Evolutionary conservation across 2,797 vertebrate species (phyloP).

Genomic region (Gallinago nigripennis): DNA sequence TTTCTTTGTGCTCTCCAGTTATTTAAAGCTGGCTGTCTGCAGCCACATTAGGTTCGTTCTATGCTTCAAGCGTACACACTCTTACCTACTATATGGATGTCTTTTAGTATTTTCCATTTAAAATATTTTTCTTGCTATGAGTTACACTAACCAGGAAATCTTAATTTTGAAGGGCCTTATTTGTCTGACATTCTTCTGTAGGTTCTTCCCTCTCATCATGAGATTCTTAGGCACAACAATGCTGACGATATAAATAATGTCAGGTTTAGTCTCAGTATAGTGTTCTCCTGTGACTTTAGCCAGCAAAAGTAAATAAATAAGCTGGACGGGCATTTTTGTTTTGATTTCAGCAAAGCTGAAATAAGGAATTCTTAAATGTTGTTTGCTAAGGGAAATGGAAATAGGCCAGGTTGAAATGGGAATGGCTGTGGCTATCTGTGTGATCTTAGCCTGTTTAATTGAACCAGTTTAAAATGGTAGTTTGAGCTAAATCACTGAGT

Average conservation of each 20-base stretch:
- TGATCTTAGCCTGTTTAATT: not conserved
- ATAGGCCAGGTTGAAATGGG: not conserved
- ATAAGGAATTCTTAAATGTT: not conserved
- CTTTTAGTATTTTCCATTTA: not conserved
- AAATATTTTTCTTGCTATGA: not conserved
- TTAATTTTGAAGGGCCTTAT: not conserved
- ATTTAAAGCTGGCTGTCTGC: not conserved
- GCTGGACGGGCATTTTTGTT: not conserved
- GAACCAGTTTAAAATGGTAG: not conserved
- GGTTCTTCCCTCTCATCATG: not conserved
- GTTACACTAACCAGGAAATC: not conserved
- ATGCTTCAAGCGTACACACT: accelerated
- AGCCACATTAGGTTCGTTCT: accelerated
- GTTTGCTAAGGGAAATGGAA: not conserved
- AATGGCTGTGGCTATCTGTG: not conserved
- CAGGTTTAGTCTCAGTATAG: not conserved
- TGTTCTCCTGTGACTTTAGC: not conserved
- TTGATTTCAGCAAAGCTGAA: not conserved
- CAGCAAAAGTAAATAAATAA: not conserved
- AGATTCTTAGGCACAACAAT: not conserved
- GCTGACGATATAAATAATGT: not conserved
- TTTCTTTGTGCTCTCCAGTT: not conserved
- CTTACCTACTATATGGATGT: not conserved
- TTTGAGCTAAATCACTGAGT: not conserved
- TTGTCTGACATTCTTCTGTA: not conserved